Evolutionary conservation across 2,888 invertebrate genomes (phyloP).

Genomic region (Drosophila mimetica): DNA sequence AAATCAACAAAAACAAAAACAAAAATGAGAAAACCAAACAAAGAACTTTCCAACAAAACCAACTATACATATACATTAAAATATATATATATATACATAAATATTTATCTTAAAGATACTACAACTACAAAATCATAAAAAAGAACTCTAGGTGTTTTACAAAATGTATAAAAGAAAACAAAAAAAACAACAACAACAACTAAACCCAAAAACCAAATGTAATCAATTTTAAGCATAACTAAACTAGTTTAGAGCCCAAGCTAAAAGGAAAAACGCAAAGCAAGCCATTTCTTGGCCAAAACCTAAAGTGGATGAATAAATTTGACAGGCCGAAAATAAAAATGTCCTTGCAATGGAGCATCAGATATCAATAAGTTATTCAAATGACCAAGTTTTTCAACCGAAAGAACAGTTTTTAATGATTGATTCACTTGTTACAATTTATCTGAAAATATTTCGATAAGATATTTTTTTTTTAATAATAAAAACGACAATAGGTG

Average conservation of each 20-base stretch:
- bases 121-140: slow-evolving; percentile 31
- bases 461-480: not conserved
- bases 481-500: slow-evolving; percentile 16
- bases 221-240: slow-evolving; percentile 60
- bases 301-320: slow-evolving; percentile 6
- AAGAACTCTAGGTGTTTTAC: slow-evolving; percentile 70
- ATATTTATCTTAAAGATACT: slow-evolving; percentile 42
- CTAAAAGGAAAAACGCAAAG: slow-evolving; percentile 7
- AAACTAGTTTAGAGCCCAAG: slow-evolving; percentile 49
- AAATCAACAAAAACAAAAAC: slow-evolving; percentile 39
- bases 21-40: slow-evolving; percentile 27
- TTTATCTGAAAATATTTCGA: not conserved
- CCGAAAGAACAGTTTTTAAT: not conserved
- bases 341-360: slow-evolving; percentile 33
- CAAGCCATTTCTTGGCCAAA: slow-evolving; percentile 3
- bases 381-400: too few species aligned
- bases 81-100: slow-evolving; percentile 33
- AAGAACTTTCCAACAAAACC: slow-evolving; percentile 37
- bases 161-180: slow-evolving; percentile 59
- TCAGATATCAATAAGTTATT: not conserved
- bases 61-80: slow-evolving; percentile 36
- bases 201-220: slow-evolving; percentile 20
- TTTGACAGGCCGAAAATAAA: slow-evolving; percentile 25
- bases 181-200: slow-evolving; percentile 33
- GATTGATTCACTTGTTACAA: not conserved